Base-by-base conservation (phyloP, 2,888 invertebrate species). In the Nipponacmea schrenckii region DNA sequence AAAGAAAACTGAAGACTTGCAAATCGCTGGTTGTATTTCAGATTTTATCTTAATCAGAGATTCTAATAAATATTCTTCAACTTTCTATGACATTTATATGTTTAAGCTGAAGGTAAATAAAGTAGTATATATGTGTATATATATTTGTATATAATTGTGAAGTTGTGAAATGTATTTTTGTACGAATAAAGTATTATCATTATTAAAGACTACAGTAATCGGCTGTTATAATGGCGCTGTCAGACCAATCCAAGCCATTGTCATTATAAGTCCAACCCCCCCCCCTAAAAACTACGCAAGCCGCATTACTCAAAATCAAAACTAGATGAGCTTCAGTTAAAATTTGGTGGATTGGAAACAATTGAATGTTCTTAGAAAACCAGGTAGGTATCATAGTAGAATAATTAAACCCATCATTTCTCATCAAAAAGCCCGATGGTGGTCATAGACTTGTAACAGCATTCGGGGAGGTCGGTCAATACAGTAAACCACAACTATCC, bases 281-380 rank as follows among this genome's bases (percentile, higher is more conserved):
- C 80, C 8, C 80, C 77, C 67, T 62, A 76, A 8, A 80, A 82
- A 67, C 79, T 78, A 17, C 62, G 77, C 10, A 44, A 78, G 5
- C 80, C 80, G 2, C 78, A 77, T 46, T 80, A 81, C 64, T 63
- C 76, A n/a, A 62, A 74, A 2, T 72, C 79, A 56, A 75, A 75
- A 27, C 71, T 80, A 3, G 72, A 69, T 7, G 72, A 77, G 48
- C 68, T 81, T 15, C 79, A 79, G 66, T n/a, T n/a, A n/a, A n/a
- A n/a, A n/a, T n/a, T n/a, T n/a, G n/a, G n/a, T n/a, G n/a, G n/a
- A n/a, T n/a, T n/a, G n/a, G n/a, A n/a, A n/a, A n/a, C n/a, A n/a
- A n/a, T n/a, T n/a, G n/a, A n/a, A n/a, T n/a, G n/a, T n/a, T n/a
- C n/a, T n/a, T n/a, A n/a, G n/a, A n/a, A n/a, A n/a, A n/a, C 17